A percentile compares a stretch with the other conserved stretches of the same genome.
These are phyloP conservation scores for Euwallacea fornicatus DNA, from an alignment of 1,140 invertebrate species.

Conservation along the genomic window DNA sequence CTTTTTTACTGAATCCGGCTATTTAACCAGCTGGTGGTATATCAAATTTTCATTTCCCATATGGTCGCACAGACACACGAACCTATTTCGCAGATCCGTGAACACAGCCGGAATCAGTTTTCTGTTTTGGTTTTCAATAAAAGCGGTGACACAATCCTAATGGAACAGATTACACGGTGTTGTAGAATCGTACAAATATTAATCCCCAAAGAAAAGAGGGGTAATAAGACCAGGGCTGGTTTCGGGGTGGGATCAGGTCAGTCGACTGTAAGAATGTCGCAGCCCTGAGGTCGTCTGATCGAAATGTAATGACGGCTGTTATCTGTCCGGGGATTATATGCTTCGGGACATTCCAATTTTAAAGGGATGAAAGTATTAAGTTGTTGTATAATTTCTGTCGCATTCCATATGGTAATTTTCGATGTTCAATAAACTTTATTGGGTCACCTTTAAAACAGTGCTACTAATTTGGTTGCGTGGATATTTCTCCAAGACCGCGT, in stretches of 20 bases:
- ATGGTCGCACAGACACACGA: constrained; percentile 7
- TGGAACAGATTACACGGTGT: constrained; percentile 33
- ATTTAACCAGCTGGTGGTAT: constrained; percentile 33
- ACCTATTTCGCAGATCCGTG: constrained; percentile 13
- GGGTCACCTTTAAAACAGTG: no score
- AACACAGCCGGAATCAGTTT: constrained; percentile 14
- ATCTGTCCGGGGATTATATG: constrained; percentile 16
- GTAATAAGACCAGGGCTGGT: constrained; percentile 21
- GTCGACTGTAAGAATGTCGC: constrained; percentile 31
- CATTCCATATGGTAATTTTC: no score
- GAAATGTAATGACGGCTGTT: constrained; percentile 21
- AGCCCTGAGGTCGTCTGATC: constrained; percentile 23
- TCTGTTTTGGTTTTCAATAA: constrained; percentile 41
- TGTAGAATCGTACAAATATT: constrained; percentile 35
- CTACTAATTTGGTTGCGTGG: no score
- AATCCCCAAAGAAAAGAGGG: constrained; percentile 38
- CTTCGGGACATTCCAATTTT: neutral
- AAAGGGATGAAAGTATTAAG: no score
- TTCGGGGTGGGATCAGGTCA: constrained; percentile 26
- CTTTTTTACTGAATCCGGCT: neutral
- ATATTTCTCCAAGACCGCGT: no score
- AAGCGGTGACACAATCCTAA: constrained; percentile 27
- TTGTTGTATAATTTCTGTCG: no score
- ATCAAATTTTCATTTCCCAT: constrained; percentile 34
- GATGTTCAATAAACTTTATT: no score